Conservation (phyloP, 2,888 invertebrate species). For the Heterodera filipjevi region DNA sequence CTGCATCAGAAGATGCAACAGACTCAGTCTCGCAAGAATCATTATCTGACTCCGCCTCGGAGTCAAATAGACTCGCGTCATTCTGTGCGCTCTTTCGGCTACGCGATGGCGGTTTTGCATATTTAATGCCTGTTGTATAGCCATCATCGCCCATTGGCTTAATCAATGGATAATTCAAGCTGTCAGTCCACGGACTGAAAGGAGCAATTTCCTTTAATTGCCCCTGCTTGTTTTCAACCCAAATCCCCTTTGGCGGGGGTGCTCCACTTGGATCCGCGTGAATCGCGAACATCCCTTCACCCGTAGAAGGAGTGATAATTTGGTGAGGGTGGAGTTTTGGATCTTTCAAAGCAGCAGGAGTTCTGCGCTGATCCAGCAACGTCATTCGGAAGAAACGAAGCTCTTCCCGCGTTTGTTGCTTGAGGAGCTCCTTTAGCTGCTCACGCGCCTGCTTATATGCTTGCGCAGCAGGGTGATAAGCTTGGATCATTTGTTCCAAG, state of each 20-base stretch:
- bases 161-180: neutral
- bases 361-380: neutral
- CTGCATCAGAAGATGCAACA: neutral
- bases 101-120: neutral
- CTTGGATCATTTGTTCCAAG: neutral
- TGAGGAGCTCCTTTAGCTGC: neutral
- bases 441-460: neutral
- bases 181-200: conserved; percentile 13
- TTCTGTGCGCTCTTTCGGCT: neutral
- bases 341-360: neutral
- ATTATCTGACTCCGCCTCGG: neutral
- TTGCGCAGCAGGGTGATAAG: neutral
- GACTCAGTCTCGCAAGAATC: neutral
- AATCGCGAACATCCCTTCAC: conserved; percentile 8
- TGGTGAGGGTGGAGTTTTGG: neutral
- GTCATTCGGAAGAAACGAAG: neutral
- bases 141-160: conserved; percentile 5
- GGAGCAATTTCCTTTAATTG: neutral
- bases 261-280: neutral
- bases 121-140: neutral
- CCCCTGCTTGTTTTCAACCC: neutral
- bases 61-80: neutral
- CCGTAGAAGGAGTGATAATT: conserved; percentile 5
- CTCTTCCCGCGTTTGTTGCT: neutral
- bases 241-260: conserved; percentile 6